Evolutionary conservation across 2,113 vertebrate species (phyloP), one percentile per base, ranked within the genome.

Genomic region (Passerina amoena): DNA sequence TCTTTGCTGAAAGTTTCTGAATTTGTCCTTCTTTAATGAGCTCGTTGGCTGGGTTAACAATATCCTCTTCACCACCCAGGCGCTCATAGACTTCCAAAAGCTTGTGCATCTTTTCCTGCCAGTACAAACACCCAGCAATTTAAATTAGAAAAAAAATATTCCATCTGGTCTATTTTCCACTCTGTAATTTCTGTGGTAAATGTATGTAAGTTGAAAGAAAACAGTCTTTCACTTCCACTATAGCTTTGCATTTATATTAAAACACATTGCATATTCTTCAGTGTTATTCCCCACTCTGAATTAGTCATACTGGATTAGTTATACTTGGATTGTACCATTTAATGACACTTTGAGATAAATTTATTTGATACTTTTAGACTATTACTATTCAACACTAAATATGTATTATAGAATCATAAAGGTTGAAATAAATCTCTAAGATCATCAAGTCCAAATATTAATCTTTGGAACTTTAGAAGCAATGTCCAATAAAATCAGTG

Each of bases 11-110:
- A 94, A 99, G 98, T 93, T 99, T 99, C 97, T 99, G 99, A 94
- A 99, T 99, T 35, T 98, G 98, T 20, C 99, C 99, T 94, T 99
- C 99, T 97, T 99, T 99, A 96, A 99, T 99, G 87, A 99, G 98
- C 91, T 99, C 99, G 14, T 99, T 99, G 88, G 99, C 99, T 4
- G 99, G 99, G 92, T 99, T 99, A 56, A 99, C 99, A 14, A 99
- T 99, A 94, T 99, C 99, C 75, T 99, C 99, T 92, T 99, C 99
- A 8, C 99, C 99, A 24, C 99, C 99, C 2, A 99, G 98, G 35
- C 98, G 96, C 92, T 99, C 99, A 2, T 99, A 99, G 42, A 99
- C 99, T 96, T 99, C 99, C 97, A 99, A 96, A 70, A 99, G 98
- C 84, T 99, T 99, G 94, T 99, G 98, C 99, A 99, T 99, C 94